These are phyloP conservation scores for Abrostola tripartita DNA, from an alignment of 2,888 invertebrate genomes.

Conservation along the genomic window DNA sequence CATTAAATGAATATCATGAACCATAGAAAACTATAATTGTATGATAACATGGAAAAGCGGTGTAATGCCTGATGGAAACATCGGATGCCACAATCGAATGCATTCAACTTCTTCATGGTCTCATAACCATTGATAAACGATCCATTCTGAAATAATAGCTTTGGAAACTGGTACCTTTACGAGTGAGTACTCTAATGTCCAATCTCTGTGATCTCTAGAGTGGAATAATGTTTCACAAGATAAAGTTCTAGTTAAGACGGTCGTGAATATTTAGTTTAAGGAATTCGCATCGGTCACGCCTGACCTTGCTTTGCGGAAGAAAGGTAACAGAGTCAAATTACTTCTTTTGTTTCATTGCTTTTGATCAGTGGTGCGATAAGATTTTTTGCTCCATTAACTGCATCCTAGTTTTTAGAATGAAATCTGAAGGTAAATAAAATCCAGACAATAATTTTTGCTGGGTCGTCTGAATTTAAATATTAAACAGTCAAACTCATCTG, in stretches of 20 bases:
- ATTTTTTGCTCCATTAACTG: constrained; percentile 71
- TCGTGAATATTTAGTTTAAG: constrained; percentile 68
- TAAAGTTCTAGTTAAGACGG: constrained; percentile 59
- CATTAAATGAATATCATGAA: constrained; percentile 36
- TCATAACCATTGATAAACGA: constrained; percentile 61
- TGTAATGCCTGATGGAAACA: constrained; percentile 56
- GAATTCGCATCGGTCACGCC: constrained; percentile 81
- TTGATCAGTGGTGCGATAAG: constrained; percentile 65
- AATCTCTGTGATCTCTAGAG: constrained; percentile 52
- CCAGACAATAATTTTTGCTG: constrained; percentile 24
- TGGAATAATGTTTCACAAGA: constrained; percentile 46
- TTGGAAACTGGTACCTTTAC: constrained; percentile 49
- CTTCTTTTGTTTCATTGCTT: constrained; percentile 78
- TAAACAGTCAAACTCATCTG: neutral
- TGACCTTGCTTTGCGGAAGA: constrained; percentile 85
- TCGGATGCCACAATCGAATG: constrained; percentile 65
- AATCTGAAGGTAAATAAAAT: constrained; percentile 46
- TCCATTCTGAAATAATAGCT: constrained; percentile 54
- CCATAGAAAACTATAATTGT: constrained; percentile 54
- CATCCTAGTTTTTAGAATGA: constrained; percentile 54
- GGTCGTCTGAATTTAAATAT: neutral
- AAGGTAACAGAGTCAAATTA: constrained; percentile 76
- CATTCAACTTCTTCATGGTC: constrained; percentile 71
- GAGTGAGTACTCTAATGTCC: constrained; percentile 50
- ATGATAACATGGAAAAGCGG: constrained; percentile 50